phyloP scores from a whole-genome alignment of 2,797 vertebrate species.

The Lacerta viridis region DNA sequence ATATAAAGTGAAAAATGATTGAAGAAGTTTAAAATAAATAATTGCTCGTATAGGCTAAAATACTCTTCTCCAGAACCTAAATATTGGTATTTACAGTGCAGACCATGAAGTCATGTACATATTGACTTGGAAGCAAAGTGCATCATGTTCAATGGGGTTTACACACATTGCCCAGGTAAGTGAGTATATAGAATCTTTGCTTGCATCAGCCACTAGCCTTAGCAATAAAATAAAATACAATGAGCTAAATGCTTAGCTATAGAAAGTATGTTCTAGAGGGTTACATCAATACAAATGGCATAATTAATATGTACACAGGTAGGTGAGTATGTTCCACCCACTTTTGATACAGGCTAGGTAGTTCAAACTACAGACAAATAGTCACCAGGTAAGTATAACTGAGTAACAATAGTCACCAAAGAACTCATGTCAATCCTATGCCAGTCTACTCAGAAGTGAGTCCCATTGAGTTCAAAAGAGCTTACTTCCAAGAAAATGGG shows the following conservation, averaged over 20 bases:
- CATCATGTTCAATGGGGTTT: not conserved
- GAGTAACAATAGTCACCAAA: too few relatives aligned
- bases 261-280: too few relatives aligned
- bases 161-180: not conserved
- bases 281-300: too few relatives aligned
- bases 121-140: not conserved
- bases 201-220: too few relatives aligned
- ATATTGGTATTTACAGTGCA: not conserved
- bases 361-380: constrained; percentile 36
- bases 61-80: not conserved
- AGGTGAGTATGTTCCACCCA: too few relatives aligned
- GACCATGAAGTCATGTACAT: not conserved
- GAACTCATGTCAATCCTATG: not conserved
- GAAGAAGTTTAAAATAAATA: not conserved
- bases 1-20: not conserved
- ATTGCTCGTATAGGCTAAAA: not conserved
- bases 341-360: constrained; percentile 2
- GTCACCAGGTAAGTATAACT: too few relatives aligned
- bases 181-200: too few relatives aligned
- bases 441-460: not conserved
- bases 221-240: too few relatives aligned
- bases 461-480: not conserved
- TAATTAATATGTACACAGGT: too few relatives aligned
- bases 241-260: too few relatives aligned
- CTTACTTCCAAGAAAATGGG: not conserved